A percentile compares a stretch with the other conserved stretches of the same genome.
phyloP scores from a whole-genome alignment of 2,888 invertebrate genomes.

The Acanthosoma haemorrhoidale region DNA sequence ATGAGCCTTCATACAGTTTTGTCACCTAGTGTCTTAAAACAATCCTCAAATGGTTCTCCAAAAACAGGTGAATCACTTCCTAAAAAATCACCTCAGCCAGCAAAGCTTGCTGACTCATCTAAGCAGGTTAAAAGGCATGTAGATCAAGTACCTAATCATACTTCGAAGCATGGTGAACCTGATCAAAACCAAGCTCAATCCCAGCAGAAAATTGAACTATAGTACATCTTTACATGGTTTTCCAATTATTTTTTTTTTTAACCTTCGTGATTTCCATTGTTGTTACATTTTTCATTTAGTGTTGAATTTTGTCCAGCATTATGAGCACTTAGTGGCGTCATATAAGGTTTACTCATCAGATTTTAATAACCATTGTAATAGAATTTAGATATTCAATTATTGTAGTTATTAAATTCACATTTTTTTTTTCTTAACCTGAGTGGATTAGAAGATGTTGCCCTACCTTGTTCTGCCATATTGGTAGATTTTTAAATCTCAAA shows the following conservation, averaged over 20 bases:
- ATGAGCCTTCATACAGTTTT: constrained; percentile 56
- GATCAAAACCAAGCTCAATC: neutral
- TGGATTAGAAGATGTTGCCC: constrained; percentile 5
- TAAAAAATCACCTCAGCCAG: neutral
- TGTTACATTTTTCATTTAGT: constrained; percentile 16
- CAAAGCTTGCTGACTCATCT: neutral
- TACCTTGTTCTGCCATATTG: constrained; percentile 20
- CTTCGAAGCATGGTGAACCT: neutral
- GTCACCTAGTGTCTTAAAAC: constrained; percentile 41
- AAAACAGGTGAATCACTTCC: neutral
- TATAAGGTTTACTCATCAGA: neutral
- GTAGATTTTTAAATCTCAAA: neutral
- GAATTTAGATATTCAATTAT: neutral
- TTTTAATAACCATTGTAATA: neutral
- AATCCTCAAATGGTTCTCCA: neutral
- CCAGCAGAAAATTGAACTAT: constrained; percentile 3
- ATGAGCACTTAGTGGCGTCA: neutral
- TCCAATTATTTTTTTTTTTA: neutral
- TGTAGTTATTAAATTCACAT: neutral
- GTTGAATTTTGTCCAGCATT: neutral
- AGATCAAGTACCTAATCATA: neutral
- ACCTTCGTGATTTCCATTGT: constrained; percentile 19
- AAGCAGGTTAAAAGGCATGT: neutral
- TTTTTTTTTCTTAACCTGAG: constrained; percentile 3
- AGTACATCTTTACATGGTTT: neutral